Evolutionary conservation across 2,113 vertebrate genomes (phyloP).

Genomic region (Notechis scutatus): DNA sequence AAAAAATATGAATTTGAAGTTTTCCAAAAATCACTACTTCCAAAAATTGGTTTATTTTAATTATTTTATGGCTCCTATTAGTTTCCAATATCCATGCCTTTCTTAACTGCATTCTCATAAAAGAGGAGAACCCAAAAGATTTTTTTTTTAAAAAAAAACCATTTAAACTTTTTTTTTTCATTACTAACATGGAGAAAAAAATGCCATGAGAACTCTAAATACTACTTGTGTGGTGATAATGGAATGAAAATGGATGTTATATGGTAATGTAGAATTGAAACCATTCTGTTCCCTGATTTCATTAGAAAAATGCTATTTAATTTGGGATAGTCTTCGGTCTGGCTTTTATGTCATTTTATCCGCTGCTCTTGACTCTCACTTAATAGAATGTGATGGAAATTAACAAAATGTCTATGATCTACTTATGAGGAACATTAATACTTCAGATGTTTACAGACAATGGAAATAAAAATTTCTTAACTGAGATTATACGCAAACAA

Average conservation of each 20-base stretch:
- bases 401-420: conserved; percentile 22
- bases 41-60: background rate
- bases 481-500: conserved; percentile 40
- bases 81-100: background rate
- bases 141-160: background rate
- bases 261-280: background rate
- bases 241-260: background rate
- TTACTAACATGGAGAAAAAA: background rate
- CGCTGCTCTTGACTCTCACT: conserved; percentile 10
- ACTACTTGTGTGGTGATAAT: background rate
- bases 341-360: conserved; percentile 29
- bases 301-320: background rate
- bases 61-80: background rate
- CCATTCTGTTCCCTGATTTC: background rate
- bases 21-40: background rate
- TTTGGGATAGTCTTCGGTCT: background rate
- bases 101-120: rapidly evolving
- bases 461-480: conserved; percentile 50
- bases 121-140: background rate
- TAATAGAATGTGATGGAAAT: conserved; percentile 35
- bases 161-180: background rate
- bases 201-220: background rate
- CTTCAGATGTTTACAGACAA: conserved; percentile 79
- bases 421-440: conserved; percentile 47
- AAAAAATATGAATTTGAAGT: background rate